Percentiles rank a stretch among this genome's conserved stretches.
Conservation (phyloP, 1,140 invertebrate species). For the Andrena cerasifolii region DNA sequence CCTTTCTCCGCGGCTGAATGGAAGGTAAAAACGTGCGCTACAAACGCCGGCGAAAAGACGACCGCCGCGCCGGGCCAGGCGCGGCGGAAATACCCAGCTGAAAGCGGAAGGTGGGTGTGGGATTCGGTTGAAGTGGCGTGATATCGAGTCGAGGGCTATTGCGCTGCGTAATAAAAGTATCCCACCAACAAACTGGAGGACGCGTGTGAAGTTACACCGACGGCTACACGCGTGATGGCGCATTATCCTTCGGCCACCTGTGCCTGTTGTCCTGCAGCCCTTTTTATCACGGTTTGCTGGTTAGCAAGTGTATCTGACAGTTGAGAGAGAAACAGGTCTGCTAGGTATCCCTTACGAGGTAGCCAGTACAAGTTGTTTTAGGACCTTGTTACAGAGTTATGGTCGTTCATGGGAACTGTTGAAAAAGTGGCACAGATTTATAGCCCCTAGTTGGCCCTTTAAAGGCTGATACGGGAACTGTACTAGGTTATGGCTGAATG, state of each 20-base stretch:
- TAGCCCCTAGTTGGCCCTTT: no score
- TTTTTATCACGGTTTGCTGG: neutral
- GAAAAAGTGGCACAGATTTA: neutral
- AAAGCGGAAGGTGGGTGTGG: neutral
- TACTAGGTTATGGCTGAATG: no score
- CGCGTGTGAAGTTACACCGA: slow-evolving; percentile 55
- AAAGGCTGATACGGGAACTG: no score
- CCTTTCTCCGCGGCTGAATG: slow-evolving; percentile 25
- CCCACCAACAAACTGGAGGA: slow-evolving; percentile 47
- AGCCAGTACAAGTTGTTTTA: no score
- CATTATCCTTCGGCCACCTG: neutral
- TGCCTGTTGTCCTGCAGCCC: neutral
- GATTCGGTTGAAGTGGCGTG: slow-evolving; percentile 34
- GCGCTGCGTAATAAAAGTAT: slow-evolving; percentile 61
- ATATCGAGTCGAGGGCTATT: slow-evolving; percentile 59
- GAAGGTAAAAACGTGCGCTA: slow-evolving; percentile 9
- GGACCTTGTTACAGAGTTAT: neutral
- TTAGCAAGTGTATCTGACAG: no score
- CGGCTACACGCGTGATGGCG: neutral
- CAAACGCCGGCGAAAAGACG: neutral
- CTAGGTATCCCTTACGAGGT: neutral
- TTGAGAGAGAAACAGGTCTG: no score
- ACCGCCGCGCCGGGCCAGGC: neutral
- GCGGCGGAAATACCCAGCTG: slow-evolving; percentile 10
- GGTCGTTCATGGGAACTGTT: neutral